These are phyloP conservation scores for Zaprionus capensis DNA, from an alignment of 1,140 invertebrate genomes.

Conservation along the genomic window DNA sequence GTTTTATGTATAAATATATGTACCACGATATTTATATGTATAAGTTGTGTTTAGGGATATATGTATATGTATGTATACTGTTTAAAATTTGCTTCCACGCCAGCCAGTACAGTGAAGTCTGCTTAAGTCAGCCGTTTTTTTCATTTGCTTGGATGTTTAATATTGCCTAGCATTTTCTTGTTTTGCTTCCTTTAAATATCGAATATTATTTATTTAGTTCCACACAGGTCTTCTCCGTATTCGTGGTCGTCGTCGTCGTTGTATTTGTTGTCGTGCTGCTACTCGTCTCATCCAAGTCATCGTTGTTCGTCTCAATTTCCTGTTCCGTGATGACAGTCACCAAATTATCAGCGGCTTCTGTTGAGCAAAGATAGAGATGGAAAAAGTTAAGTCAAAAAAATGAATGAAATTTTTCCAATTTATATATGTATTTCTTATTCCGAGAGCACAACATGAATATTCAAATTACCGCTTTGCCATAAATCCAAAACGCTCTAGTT, in stretches of 20 bases:
- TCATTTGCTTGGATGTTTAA: slow-evolving; percentile 35
- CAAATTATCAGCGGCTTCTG: slow-evolving; percentile 88
- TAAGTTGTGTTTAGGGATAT: slow-evolving; percentile 48
- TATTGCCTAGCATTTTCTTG: slow-evolving; percentile 29
- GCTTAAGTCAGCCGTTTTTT: slow-evolving; percentile 6
- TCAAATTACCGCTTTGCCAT: slow-evolving; percentile 65
- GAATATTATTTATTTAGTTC: slow-evolving; percentile 58
- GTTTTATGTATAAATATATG: slow-evolving; percentile 64
- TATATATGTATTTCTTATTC: neutral
- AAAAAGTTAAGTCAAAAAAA: neutral
- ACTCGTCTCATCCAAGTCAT: slow-evolving; percentile 63
- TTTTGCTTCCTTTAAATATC: slow-evolving; percentile 31
- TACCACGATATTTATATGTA: slow-evolving; percentile 61
- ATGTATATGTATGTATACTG: slow-evolving; percentile 57
- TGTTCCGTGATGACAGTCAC: slow-evolving; percentile 95
- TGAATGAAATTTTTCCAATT: neutral
- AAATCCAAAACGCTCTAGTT: slow-evolving; percentile 59
- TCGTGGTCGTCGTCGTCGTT: slow-evolving; percentile 66
- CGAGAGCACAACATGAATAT: slow-evolving; percentile 42
- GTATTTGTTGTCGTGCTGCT: slow-evolving; percentile 66
- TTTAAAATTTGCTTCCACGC: slow-evolving; percentile 56
- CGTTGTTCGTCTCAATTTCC: slow-evolving; percentile 82
- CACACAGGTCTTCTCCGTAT: slow-evolving; percentile 68
- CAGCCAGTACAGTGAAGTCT: slow-evolving; percentile 44
- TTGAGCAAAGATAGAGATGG: neutral